Evolutionary conservation across 2,113 vertebrate species (phyloP).

Genomic region (Pantherophis guttatus): DNA sequence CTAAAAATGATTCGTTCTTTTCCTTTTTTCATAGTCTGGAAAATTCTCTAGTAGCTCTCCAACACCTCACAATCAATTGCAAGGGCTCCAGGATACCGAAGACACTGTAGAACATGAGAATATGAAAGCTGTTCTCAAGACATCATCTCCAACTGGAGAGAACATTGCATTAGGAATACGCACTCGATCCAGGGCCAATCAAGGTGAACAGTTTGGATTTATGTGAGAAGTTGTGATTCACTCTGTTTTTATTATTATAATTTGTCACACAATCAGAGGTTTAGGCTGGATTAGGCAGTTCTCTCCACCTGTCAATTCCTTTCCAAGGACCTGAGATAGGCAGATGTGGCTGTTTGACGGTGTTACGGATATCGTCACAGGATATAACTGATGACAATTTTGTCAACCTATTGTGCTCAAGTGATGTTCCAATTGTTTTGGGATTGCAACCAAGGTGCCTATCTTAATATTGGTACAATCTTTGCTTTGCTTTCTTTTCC

Average conservation of each 20-base stretch:
- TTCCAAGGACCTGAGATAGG: not conserved
- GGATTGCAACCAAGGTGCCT: not conserved
- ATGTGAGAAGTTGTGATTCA: not conserved
- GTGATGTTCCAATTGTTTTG: not conserved
- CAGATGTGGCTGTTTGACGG: not conserved
- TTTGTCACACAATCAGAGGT: not conserved
- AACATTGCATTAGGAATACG: constrained; percentile 76
- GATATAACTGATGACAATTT: not conserved
- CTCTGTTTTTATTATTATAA: not conserved
- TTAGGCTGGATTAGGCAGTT: not conserved
- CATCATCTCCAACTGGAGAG: constrained; percentile 67
- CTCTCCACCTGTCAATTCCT: not conserved
- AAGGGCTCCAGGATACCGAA: constrained; percentile 82
- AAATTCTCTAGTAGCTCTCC: constrained; percentile 81
- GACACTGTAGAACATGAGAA: constrained; percentile 89
- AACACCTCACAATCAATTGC: constrained; percentile 68
- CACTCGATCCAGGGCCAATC: constrained; percentile 79
- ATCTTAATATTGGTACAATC: not conserved
- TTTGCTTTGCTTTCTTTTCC: too few relatives aligned
- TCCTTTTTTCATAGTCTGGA: constrained; percentile 74
- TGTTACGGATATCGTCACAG: not conserved
- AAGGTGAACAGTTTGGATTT: constrained; percentile 63
- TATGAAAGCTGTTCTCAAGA: constrained; percentile 93
- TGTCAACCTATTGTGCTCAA: not conserved
- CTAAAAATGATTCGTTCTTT: not conserved